Evolutionary conservation across 1,140 invertebrate species (phyloP).

Genomic region (Chymomyza costata): DNA sequence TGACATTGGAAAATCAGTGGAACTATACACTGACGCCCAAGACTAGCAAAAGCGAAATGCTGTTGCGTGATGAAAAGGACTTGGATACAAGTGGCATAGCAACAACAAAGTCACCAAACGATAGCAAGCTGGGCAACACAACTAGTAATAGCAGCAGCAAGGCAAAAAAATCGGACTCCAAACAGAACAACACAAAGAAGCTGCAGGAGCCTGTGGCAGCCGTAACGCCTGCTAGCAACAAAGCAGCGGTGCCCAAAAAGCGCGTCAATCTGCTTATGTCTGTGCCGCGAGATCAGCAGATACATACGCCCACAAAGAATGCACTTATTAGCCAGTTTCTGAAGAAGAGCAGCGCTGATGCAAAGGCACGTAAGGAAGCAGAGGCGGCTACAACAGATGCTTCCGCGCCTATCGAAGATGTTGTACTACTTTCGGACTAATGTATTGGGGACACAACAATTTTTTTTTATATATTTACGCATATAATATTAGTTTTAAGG

Average conservation of each 20-base stretch:
- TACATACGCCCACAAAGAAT: constrained; percentile 59
- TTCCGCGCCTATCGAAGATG: constrained; percentile 15
- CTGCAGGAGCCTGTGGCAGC: constrained; percentile 16
- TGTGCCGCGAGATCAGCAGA: constrained; percentile 57
- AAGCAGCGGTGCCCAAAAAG: constrained; percentile 74
- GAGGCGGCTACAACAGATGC: background rate
- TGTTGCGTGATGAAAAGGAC: constrained; percentile 24
- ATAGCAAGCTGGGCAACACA: no score
- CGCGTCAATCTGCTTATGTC: constrained; percentile 69
- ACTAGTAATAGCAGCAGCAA: background rate
- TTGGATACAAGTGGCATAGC: background rate
- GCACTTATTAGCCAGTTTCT: constrained; percentile 78
- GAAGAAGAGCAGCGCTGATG: constrained; percentile 66
- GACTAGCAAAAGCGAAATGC: constrained; percentile 22
- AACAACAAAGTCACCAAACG: background rate
- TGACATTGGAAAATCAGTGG: constrained; percentile 79
- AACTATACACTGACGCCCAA: constrained; percentile 76
- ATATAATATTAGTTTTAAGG: no score
- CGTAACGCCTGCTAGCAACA: constrained; percentile 28
- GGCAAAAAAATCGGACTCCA: constrained; percentile 3
- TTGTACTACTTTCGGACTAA: constrained; percentile 56
- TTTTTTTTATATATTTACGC: no score
- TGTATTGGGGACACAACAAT: no score
- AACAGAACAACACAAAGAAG: constrained; percentile 27
- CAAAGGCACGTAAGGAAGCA: constrained; percentile 9